Base-by-base conservation (phyloP, 2,888 invertebrate species). In the Epinotia brunnichana region DNA sequence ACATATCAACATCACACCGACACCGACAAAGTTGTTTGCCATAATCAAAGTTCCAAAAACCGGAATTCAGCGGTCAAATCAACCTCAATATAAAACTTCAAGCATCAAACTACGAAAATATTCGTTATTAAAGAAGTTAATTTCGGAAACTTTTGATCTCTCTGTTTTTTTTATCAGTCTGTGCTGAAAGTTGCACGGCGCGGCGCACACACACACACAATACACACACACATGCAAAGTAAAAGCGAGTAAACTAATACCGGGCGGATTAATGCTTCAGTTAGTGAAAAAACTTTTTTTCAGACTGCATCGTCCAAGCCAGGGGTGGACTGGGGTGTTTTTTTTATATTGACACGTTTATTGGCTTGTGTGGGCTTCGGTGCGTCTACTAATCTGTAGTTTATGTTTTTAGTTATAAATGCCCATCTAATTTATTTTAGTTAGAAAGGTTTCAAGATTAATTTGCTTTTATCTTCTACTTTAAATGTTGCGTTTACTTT, bases 241-340 rank as follows among this genome's bases (percentile, higher is more conserved):
- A 87, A 90, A 88, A 89, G 91, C 90, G 90, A 87, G 93, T 92
- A 92, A 93, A 93, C 93, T 93, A 93, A 93, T 93, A 93, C 93
- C 91, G 83, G 88, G 90, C 87, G 92, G 93, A 93, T 93, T 93
- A 93, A 93, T 93, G 92, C 93, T 92, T 92, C 93, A 93, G 93
- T 93, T 93, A 92, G 93, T 93, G 92, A 93, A 93, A 92, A 93
- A 93, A 91, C 87, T 91, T 93, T 93, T 90, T 93, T 93, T 92
- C 92, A 93, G 92, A 87, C 90, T 90, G 87, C 91, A 89, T 91
- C 91, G 92, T 87, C 91, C 92, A 87, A 79, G 80, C 75, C 93
- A 91, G 92, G 90, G 88, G 66, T 84, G 92, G 78, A 89, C 82
- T 90, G 78, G 79, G 80, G 61, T 1, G 61, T 24, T 57, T 54